These are phyloP conservation scores for Smittia sp. DNA, from an alignment of 2,888 invertebrate genomes.

Conservation along the genomic window DNA sequence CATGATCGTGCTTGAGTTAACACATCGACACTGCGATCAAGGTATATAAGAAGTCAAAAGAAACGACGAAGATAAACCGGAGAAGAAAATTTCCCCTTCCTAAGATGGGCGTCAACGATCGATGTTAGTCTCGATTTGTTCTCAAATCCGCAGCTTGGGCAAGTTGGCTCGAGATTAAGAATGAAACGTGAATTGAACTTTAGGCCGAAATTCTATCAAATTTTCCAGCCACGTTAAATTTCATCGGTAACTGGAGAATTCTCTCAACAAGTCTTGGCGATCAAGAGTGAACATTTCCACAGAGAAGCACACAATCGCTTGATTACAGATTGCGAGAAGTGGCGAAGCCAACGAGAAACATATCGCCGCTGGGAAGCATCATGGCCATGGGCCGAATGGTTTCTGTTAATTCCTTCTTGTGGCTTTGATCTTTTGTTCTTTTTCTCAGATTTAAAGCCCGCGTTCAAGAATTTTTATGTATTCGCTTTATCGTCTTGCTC, in stretches of 20 bases:
- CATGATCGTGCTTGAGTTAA: neutral
- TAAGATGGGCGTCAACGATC: conserved; percentile 7
- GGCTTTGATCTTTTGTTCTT: neutral
- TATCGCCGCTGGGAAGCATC: conserved; percentile 14
- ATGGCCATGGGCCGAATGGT: conserved; percentile 11
- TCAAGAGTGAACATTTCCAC: neutral
- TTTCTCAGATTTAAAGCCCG: neutral
- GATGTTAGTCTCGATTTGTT: conserved; percentile 24
- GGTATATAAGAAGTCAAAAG: conserved; percentile 18
- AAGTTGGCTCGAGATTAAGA: no score
- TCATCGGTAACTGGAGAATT: no score
- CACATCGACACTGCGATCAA: neutral
- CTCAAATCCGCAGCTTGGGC: no score
- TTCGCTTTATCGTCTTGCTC: neutral
- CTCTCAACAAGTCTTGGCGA: neutral
- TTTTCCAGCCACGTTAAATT: no score
- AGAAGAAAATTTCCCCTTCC: neutral
- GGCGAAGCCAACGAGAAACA: neutral
- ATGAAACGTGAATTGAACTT: neutral
- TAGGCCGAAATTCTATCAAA: neutral
- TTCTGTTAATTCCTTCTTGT: conserved; percentile 22
- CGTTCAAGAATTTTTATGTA: conserved; percentile 4
- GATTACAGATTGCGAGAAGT: neutral
- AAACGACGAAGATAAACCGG: neutral
- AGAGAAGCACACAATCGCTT: neutral